These are phyloP conservation scores for Zonotrichia leucophrys DNA, from an alignment of 2,113 vertebrate genomes.

Conservation along the genomic window DNA sequence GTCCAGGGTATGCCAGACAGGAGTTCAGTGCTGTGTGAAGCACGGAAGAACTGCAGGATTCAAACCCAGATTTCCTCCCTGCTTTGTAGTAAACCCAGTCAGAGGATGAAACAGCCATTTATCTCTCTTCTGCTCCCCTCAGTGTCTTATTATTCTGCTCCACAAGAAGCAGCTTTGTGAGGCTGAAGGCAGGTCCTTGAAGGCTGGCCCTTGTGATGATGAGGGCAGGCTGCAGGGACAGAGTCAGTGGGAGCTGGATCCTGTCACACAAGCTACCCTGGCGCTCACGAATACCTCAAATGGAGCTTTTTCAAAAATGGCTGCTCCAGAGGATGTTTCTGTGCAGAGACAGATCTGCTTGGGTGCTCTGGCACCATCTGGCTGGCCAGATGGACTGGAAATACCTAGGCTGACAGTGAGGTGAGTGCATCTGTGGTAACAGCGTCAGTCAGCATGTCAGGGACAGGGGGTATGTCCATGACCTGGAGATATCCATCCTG, in stretches of 20 bases:
- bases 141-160: background rate
- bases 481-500: background rate
- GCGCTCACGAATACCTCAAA: background rate
- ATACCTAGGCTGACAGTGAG: background rate
- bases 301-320: fast-evolving
- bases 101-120: background rate
- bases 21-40: background rate
- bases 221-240: background rate
- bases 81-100: background rate
- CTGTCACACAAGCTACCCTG: background rate
- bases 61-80: background rate
- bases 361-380: background rate
- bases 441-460: fast-evolving
- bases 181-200: background rate
- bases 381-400: background rate
- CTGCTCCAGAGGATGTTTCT: background rate
- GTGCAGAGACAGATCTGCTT: background rate
- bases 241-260: background rate
- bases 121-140: background rate
- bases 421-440: background rate
- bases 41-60: background rate
- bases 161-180: background rate
- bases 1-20: background rate
- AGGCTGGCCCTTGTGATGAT: background rate
- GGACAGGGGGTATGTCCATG: fast-evolving